These are phyloP conservation scores for Arizona elegans DNA, from an alignment of 2,113 vertebrate genomes.

Conservation along the genomic window DNA sequence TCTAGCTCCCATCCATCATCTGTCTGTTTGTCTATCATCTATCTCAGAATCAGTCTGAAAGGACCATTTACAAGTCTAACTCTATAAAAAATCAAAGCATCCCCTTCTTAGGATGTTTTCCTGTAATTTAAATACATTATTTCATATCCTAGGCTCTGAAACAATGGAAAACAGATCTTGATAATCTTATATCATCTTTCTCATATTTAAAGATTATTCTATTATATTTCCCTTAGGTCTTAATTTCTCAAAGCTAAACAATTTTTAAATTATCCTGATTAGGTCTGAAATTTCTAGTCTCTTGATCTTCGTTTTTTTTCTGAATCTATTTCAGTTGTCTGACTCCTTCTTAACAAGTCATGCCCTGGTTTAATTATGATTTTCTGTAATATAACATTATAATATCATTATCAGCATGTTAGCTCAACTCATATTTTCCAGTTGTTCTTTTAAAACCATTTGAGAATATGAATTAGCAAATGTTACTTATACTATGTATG, in stretches of 20 bases:
- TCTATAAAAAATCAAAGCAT: not conserved
- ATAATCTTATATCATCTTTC: not conserved
- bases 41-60: not conserved
- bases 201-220: not conserved
- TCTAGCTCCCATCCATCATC: not conserved
- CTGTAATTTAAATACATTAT: not conserved
- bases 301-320: not conserved
- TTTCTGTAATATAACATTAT: not conserved
- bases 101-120: not conserved
- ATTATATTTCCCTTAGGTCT: not conserved
- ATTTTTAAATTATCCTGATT: not conserved
- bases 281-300: not conserved
- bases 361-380: not conserved
- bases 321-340: not conserved
- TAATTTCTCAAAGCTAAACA: not conserved
- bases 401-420: not conserved
- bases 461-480: not conserved
- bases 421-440: not conserved
- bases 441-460: not conserved
- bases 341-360: not conserved
- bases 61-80: not conserved
- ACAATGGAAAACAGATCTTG: not conserved
- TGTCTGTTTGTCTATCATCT: too few species aligned
- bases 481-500: not conserved
- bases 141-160: not conserved